Conservation (phyloP, 2,113 vertebrate genomes). For the Mesembrinibis cayennensis region DNA sequence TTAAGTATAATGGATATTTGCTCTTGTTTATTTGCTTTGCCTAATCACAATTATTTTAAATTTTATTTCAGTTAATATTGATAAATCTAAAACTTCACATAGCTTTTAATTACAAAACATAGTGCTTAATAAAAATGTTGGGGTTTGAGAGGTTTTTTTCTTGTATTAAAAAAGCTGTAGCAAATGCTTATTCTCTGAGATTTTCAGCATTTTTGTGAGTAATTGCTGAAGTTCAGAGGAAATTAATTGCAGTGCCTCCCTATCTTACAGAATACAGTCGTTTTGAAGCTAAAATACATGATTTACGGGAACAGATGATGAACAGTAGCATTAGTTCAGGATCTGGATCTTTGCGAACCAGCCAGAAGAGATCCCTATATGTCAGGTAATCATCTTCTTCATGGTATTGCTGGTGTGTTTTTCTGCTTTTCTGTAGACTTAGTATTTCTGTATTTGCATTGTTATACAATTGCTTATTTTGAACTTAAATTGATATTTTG, state of each 20-base stretch:
- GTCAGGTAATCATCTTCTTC: slow-evolving; percentile 81
- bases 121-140: background rate
- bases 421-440: background rate
- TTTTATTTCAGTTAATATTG: background rate
- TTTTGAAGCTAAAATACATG: slow-evolving; percentile 97
- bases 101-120: background rate
- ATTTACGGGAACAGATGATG: slow-evolving; percentile 98
- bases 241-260: background rate
- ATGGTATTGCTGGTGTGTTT: background rate
- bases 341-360: slow-evolving; percentile 91
- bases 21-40: background rate
- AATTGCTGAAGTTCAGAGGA: background rate
- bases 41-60: background rate
- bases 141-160: background rate
- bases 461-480: background rate
- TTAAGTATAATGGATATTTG: background rate
- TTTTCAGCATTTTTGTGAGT: background rate
- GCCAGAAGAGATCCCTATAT: slow-evolving; percentile 94
- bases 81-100: background rate
- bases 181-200: background rate
- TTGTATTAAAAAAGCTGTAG: background rate
- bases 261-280: slow-evolving; percentile 86
- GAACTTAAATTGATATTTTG: background rate
- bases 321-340: slow-evolving; percentile 98
- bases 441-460: background rate